Evolutionary conservation across 2,113 vertebrate species (phyloP).

Genomic region (Tilapia sparmanii): DNA sequence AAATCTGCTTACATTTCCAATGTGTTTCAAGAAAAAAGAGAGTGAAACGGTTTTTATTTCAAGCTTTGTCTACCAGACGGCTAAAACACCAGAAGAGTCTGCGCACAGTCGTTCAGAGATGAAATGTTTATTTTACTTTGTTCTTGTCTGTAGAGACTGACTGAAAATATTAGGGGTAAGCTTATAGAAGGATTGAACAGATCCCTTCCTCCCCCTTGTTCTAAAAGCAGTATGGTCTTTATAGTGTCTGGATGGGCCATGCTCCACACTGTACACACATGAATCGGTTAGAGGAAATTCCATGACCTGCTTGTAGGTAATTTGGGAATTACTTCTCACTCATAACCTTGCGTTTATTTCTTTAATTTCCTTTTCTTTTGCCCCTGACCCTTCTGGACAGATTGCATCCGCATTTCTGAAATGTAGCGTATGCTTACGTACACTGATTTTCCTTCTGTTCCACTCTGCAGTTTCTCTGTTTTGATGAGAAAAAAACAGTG

Average conservation of each 20-base stretch:
- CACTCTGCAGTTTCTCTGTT: neutral
- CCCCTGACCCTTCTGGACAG: neutral
- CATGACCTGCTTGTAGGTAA: conserved; percentile 3
- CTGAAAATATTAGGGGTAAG: neutral
- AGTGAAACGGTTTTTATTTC: neutral
- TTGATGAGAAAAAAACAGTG: neutral
- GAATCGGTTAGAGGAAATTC: conserved; percentile 45
- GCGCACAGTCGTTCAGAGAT: neutral
- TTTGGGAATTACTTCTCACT: neutral
- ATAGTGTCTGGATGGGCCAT: neutral
- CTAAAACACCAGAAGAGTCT: neutral
- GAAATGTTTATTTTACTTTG: neutral
- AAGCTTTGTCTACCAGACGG: neutral
- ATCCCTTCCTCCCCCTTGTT: neutral
- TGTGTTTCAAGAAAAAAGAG: neutral
- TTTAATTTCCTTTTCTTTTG: neutral
- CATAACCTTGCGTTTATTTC: conserved; percentile 2
- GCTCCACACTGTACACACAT: neutral
- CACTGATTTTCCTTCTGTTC: neutral
- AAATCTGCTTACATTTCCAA: neutral
- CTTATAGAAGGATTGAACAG: neutral
- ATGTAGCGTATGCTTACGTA: neutral
- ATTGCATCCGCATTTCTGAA: neutral
- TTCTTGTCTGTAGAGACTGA: neutral
- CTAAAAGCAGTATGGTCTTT: neutral